Evolutionary conservation across 2,113 vertebrate species (phyloP).

Genomic region (Myotis yumanensis): DNA sequence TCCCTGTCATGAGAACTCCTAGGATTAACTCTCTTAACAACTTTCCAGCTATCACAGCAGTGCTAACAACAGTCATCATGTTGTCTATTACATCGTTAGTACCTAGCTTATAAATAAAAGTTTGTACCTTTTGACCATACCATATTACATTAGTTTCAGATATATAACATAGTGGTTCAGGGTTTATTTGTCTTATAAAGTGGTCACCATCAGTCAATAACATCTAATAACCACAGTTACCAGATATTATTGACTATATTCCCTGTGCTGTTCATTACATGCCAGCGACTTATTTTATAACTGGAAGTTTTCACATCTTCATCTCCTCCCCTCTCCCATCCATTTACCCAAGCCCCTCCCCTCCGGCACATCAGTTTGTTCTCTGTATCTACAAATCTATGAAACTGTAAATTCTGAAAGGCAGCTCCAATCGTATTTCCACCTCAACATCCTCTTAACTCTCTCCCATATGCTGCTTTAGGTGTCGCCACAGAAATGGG

Average conservation of each 20-base stretch:
- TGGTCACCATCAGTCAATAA: neutral
- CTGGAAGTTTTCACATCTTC: neutral
- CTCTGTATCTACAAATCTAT: neutral
- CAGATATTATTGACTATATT: neutral
- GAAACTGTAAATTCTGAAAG: neutral
- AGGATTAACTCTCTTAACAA: neutral
- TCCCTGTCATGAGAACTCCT: neutral
- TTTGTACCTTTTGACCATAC: neutral
- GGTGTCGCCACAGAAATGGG: neutral
- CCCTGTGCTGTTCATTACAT: neutral
- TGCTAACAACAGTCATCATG: neutral
- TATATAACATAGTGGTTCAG: neutral
- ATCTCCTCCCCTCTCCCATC: too few relatives aligned
- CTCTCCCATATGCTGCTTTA: neutral
- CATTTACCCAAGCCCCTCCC: neutral
- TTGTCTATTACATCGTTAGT: too few relatives aligned
- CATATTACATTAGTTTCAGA: neutral
- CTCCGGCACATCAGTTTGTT: neutral
- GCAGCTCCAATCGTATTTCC: neutral
- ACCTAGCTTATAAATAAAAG: neutral
- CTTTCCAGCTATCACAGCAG: neutral
- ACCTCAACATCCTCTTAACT: neutral
- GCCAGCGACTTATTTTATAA: neutral
- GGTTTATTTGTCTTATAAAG: neutral
- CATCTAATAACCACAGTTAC: neutral